These are phyloP conservation scores for Drosophila sordidula DNA, from an alignment of 2,888 invertebrate genomes.

Conservation along the genomic window DNA sequence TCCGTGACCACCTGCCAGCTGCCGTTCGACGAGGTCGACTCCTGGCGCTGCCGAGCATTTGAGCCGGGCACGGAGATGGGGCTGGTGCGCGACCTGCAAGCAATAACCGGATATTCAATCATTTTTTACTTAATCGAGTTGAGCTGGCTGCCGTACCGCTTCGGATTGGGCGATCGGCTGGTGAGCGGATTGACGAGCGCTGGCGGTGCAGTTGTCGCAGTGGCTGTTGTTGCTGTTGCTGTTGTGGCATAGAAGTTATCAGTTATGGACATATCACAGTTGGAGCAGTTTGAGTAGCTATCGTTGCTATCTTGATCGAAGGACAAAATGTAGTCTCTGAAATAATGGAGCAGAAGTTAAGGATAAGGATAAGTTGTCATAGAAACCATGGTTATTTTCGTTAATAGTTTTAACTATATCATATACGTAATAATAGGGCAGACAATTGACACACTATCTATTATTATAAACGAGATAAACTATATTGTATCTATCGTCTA, in stretches of 20 bases:
- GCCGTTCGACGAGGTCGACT: conserved; percentile 87
- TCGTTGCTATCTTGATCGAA: conserved; percentile 84
- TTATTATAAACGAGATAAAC: no score
- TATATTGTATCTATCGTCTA: no score
- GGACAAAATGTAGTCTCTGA: conserved; percentile 78
- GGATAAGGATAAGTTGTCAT: no score
- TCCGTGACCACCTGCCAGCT: conserved; percentile 90
- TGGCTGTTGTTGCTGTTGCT: conserved; percentile 39
- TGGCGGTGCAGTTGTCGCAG: conserved; percentile 36
- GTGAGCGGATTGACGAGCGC: conserved; percentile 73
- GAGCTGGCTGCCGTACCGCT: conserved; percentile 67
- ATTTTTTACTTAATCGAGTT: not conserved
- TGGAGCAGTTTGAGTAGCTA: conserved; percentile 83
- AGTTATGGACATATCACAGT: conserved; percentile 84
- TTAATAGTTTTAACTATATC: no score
- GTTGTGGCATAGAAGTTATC: conserved; percentile 80
- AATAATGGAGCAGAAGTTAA: conserved; percentile 4
- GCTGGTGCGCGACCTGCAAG: conserved; percentile 86
- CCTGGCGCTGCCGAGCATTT: conserved; percentile 87
- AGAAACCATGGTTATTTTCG: no score
- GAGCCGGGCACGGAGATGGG: conserved; percentile 88
- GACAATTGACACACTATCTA: no score
- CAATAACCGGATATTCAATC: not conserved
- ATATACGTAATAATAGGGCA: no score
- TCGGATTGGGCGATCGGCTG: conserved; percentile 83